Percentiles rank a stretch among this genome's conserved stretches.
Evolutionary conservation across 1,140 invertebrate species (phyloP).

Genomic region (Nephotettix cincticeps): DNA sequence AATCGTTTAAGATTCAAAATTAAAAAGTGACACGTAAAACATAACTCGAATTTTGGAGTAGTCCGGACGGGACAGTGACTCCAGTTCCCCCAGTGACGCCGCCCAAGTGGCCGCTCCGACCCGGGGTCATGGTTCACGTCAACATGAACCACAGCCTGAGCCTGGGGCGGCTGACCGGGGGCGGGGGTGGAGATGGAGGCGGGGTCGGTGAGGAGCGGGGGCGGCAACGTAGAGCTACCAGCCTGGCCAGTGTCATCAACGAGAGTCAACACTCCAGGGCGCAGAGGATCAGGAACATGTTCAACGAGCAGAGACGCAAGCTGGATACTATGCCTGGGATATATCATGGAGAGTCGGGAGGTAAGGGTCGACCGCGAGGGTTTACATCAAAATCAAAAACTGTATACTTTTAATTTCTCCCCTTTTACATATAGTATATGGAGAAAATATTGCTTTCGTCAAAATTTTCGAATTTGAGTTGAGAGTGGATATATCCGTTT

Average conservation of each 20-base stretch:
- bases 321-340: conserved; percentile 41
- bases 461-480: no score
- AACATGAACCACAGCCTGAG: conserved; percentile 67
- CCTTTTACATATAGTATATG: no score
- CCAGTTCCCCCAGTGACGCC: conserved; percentile 46
- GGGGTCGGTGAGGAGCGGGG: no score
- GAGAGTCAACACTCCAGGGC: conserved; percentile 41
- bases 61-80: conserved; percentile 41
- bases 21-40: no score
- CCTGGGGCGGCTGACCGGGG: conserved; percentile 35
- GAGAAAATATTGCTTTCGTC: no score
- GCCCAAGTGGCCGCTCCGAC: conserved; percentile 80
- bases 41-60: conserved; percentile 17
- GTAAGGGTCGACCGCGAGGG: conserved; percentile 41
- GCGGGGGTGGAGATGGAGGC: not conserved
- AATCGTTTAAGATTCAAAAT: no score
- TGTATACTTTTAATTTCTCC: no score
- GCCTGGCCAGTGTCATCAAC: conserved; percentile 27
- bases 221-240: conserved; percentile 24
- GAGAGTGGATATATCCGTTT: no score
- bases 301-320: conserved; percentile 34
- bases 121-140: conserved; percentile 83
- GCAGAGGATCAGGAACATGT: conserved; percentile 42
- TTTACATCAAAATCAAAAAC: no score
- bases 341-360: conserved; percentile 42